Evolutionary conservation across 2,888 invertebrate genomes (phyloP), one percentile per base, ranked within the genome.

Genomic region (Xanthia icteritia): DNA sequence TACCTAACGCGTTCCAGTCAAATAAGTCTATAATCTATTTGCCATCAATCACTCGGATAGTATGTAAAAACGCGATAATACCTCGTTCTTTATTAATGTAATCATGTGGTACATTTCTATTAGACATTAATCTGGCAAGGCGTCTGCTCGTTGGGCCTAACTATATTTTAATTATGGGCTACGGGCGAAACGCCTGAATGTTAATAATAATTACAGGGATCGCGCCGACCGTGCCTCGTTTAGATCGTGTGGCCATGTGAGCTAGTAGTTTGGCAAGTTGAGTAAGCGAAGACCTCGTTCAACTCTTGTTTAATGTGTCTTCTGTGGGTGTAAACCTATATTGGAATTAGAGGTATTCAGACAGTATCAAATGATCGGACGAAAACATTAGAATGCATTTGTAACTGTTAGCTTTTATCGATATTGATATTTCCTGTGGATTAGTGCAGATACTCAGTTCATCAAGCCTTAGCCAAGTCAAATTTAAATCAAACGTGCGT

Each of bases 101-200:
- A 95, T 95, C 93, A 93, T 91, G 92, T 92, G 92, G 92, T 93
- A 94, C 94, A 94, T 96, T 95, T 96, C 95, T 96, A 96, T 96
- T 96, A 96, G 90, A 90, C 94, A 95, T 95, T 94, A 94, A 94
- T 95, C 94, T 93, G 92, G 91, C 92, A 92, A 93, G 92, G 93
- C 91, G 89, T 85, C 86, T 82, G 88, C 89, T 90, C 89, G 90
- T 89, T 91, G 92, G 71, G 87, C 91, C 93, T 96, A 96, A 96
- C 95, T 96, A 96, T 95, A 93, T 96, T 96, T 96, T 96, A 96
- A 96, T 96, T 96, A 94, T 92, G 89, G 92, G 89, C 92, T 90
- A 90, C 91, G 90, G 91, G 92, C 92, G 90, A 91, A 92, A 94
- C 92, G 90, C 91, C 92, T 92, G 91, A 91, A 92, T 91, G 94